Evolutionary conservation across 1,140 invertebrate species (phyloP).

Genomic region (Aphelinus atriplicis): DNA sequence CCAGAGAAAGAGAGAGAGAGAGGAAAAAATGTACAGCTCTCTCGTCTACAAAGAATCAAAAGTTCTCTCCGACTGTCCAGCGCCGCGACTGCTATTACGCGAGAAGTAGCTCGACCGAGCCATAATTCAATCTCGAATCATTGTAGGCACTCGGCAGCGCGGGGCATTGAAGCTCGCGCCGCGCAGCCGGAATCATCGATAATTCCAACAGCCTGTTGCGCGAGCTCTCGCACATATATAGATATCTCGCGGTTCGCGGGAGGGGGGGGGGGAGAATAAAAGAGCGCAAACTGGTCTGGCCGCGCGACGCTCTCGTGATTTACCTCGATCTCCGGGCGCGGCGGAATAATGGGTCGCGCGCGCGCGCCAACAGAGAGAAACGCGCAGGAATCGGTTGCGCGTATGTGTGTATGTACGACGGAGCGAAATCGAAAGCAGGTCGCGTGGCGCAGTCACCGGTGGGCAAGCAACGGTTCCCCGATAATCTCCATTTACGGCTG

Average conservation of each 20-base stretch:
- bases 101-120: not conserved
- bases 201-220: not conserved
- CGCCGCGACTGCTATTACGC: not conserved
- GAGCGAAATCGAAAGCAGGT: conserved; percentile 22
- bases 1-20: no score
- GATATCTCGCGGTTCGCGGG: not conserved
- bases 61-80: no score
- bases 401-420: no score
- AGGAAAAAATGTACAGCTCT: no score
- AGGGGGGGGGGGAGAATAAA: no score
- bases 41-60: no score
- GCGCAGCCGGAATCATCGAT: conserved; percentile 3
- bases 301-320: no score
- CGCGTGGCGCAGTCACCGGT: not conserved
- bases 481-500: conserved; percentile 30
- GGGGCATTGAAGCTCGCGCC: not conserved
- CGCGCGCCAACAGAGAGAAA: not conserved
- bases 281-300: no score
- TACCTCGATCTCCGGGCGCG: no score
- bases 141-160: not conserved
- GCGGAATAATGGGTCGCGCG: no score
- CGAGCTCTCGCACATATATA: not conserved
- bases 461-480: not conserved
- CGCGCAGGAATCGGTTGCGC: not conserved
- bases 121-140: conserved; percentile 10